Base-by-base conservation (phyloP, 2,113 vertebrate species). In the Carollia perspicillata region DNA sequence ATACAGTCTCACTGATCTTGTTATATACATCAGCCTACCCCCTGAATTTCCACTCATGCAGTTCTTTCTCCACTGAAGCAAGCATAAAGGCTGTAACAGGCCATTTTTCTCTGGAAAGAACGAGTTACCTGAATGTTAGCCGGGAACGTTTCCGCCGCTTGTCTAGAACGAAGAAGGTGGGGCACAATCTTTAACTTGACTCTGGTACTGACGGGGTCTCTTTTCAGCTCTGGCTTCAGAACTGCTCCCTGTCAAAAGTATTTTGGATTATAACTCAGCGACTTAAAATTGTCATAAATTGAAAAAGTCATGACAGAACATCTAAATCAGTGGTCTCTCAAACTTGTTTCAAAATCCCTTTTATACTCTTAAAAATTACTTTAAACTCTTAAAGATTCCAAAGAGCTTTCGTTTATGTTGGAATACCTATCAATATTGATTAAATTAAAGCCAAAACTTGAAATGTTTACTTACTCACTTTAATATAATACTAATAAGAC, bases 171-270 rank as follows among this genome's bases (percentile, higher is more conserved):
- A 30, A 99, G 97, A 47, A 99, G 99, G 97, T 99, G 99, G 60
- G 99, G 99, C 47, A 99, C 99, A 97, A 99, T 99, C 98, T 99
- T 99, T 97, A 99, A 98, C 97, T 99, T 99, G 95, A 99, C 99
- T 95, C 99, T 98, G 0, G 99, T 99, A 97, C 99, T 99, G 40
- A 99, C 99, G 2, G 99, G 99, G 92, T 99, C 99, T 44, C 99
- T 99, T 97, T 99, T 99, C 95, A 99, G 98, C 97, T 99, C 99
- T 80, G 99, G 99, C 95, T 99, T 99, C 93, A 99, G 84, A 92
- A 99, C 98, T 78, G 98, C 98, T 22, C 99, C 99, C 99, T 99
- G 87, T 66, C 44, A 87, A 91, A 97, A 97, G 95, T 0, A 98
- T 8, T 8, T 40, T 22, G 84, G 30, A 68, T 96, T 80, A 35